Percentiles rank a stretch among this genome's conserved stretches.
Evolutionary conservation across 1,140 invertebrate species (phyloP).

Genomic region (Xylocopa sonorina): DNA sequence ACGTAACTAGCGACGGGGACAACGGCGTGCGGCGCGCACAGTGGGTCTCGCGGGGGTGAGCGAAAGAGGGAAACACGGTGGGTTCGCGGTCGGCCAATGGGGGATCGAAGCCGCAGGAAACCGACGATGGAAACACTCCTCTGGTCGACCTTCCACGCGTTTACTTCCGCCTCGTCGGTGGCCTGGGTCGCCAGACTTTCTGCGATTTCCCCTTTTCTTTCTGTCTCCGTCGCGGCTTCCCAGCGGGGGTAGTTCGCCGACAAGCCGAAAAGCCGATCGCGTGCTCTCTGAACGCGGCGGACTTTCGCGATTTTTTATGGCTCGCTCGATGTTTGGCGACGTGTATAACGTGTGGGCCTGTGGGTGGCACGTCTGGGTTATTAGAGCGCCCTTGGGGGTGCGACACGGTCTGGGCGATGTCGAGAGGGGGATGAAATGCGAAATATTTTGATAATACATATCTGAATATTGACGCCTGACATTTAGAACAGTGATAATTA

Average conservation of each 20-base stretch:
- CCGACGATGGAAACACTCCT: constrained; percentile 32
- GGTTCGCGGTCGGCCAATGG: constrained; percentile 52
- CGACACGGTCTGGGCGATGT: no score
- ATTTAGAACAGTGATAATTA: no score
- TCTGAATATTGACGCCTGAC: no score
- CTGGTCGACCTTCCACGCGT: neutral
- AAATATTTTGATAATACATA: no score
- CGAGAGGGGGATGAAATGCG: no score
- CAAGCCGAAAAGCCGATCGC: constrained; percentile 41
- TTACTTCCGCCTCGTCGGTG: neutral
- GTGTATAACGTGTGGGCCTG: neutral
- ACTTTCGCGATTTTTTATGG: constrained; percentile 1
- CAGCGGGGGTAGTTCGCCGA: constrained; percentile 8
- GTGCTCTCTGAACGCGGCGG: neutral
- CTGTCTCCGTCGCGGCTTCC: neutral
- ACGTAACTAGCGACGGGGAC: constrained; percentile 42
- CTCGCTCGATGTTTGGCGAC: neutral
- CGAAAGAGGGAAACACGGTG: constrained; percentile 36
- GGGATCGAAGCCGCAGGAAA: constrained; percentile 60
- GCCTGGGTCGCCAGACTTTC: neutral
- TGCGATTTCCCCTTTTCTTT: constrained; percentile 14
- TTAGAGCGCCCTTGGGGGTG: no score
- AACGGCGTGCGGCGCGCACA: neutral
- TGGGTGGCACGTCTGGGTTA: no score
- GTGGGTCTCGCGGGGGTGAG: constrained; percentile 9